Conservation (phyloP, 1,140 invertebrate genomes). For the Spodoptera frugiperda region DNA sequence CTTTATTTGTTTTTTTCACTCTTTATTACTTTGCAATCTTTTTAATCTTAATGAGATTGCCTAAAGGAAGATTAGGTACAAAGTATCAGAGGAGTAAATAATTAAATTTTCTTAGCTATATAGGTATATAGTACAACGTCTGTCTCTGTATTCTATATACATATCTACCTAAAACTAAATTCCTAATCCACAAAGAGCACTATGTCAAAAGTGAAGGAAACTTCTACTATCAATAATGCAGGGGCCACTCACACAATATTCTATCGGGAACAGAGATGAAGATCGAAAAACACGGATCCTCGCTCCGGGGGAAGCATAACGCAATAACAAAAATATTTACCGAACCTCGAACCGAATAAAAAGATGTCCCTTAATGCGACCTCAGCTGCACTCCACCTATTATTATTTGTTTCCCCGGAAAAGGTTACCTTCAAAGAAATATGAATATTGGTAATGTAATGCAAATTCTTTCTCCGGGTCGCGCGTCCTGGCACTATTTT, state of each 20-base stretch:
- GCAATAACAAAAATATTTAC: conserved; percentile 84
- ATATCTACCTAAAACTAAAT: background rate
- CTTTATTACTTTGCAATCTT: conserved; percentile 45
- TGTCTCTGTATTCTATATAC: no score
- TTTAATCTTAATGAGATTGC: conserved; percentile 24
- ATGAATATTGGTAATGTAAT: conserved; percentile 71
- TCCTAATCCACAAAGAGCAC: conserved; percentile 34
- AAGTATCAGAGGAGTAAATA: conserved; percentile 5
- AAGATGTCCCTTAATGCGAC: conserved; percentile 82
- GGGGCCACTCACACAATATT: conserved; percentile 61
- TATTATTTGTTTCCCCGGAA: conserved; percentile 80
- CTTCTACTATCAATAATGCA: conserved; percentile 63
- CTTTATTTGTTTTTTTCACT: conserved; percentile 40
- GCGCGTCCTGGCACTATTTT: conserved; percentile 64
- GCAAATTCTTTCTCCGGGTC: conserved; percentile 75
- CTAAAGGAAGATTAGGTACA: conserved; percentile 10
- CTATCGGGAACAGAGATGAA: conserved; percentile 55
- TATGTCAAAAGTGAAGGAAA: conserved; percentile 31
- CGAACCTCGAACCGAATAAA: conserved; percentile 77
- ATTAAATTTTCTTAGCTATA: background rate
- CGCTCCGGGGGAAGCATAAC: conserved; percentile 54
- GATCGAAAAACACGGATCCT: conserved; percentile 53
- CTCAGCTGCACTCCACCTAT: conserved; percentile 81
- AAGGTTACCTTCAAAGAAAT: conserved; percentile 72
- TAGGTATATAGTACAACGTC: background rate